A percentile compares a stretch with the other conserved stretches of the same genome.
Evolutionary conservation across 2,113 vertebrate species (phyloP).

Genomic region (Rhadina sibilatrix): DNA sequence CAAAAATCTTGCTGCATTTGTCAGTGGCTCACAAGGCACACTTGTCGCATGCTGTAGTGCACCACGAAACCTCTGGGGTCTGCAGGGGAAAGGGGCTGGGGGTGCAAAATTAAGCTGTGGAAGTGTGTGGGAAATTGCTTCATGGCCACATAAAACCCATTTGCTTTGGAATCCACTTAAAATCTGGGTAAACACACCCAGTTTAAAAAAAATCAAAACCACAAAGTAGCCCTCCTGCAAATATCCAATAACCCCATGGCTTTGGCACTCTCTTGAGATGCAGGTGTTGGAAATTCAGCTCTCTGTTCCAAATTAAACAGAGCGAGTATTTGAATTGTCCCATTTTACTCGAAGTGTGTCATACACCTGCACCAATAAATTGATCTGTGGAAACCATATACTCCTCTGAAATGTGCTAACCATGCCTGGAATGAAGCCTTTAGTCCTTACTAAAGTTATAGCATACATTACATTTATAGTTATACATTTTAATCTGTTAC

Average conservation of each 20-base stretch:
- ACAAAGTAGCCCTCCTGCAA: background rate
- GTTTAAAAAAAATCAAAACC: background rate
- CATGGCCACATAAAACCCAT: background rate
- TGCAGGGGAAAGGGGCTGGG: background rate
- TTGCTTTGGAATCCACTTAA: background rate
- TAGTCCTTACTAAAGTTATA: background rate
- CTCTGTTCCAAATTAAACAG: slow-evolving; percentile 5
- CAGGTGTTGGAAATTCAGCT: background rate
- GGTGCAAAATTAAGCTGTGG: background rate
- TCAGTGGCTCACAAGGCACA: background rate
- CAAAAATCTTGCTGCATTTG: background rate
- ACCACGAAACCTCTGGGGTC: background rate
- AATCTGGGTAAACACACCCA: background rate
- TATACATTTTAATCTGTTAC: background rate
- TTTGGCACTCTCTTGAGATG: slow-evolving; percentile 6
- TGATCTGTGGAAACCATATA: background rate
- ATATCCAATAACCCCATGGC: background rate
- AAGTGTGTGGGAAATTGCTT: background rate
- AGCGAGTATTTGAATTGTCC: slow-evolving; percentile 8
- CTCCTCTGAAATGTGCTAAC: background rate
- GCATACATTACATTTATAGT: background rate
- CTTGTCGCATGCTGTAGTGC: background rate
- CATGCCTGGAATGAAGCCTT: background rate
- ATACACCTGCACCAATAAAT: background rate
- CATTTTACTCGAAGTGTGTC: background rate